These are phyloP conservation scores for Patella caerulea DNA, from an alignment of 2,888 invertebrate species.

Conservation along the genomic window DNA sequence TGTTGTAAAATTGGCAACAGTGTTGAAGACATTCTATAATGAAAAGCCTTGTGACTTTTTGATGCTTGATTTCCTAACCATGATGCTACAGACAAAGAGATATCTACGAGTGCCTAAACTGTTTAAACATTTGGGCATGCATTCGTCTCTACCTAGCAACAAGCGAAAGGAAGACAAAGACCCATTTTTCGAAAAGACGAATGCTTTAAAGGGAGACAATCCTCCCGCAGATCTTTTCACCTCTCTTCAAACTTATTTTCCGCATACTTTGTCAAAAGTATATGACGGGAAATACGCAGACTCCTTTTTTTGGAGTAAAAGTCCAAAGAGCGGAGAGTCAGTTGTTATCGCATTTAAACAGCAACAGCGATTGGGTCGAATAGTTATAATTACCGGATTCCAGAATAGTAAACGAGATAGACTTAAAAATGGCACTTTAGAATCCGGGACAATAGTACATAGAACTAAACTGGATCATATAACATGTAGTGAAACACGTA, in stretches of 20 bases:
- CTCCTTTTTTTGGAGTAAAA: conserved; percentile 43
- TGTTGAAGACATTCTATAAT: conserved; percentile 61
- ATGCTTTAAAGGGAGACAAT: conserved; percentile 46
- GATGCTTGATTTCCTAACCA: conserved; percentile 36
- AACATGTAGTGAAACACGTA: conserved; percentile 18
- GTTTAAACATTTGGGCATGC: conserved; percentile 50
- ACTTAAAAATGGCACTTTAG: conserved; percentile 22
- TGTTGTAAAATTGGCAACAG: conserved; percentile 45
- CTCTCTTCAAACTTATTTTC: too few species aligned
- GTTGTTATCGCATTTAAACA: conserved; percentile 39
- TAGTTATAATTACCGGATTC: conserved; percentile 44
- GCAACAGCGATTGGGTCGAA: conserved; percentile 39
- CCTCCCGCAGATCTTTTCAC: conserved; percentile 63
- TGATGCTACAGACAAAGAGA: conserved; percentile 40
- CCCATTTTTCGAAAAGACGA: conserved; percentile 23
- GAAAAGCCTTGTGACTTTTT: conserved; percentile 50
- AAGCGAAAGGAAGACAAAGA: conserved; percentile 45
- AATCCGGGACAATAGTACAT: conserved; percentile 8
- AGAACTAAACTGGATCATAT: not conserved
- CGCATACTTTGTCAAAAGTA: conserved; percentile 62
- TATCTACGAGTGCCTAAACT: conserved; percentile 38
- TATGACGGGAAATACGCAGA: conserved; percentile 51
- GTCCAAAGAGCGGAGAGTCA: conserved; percentile 31
- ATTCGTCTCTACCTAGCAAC: conserved; percentile 43
- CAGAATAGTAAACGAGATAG: conserved; percentile 13